Evolutionary conservation across 2,113 vertebrate genomes (phyloP).

Genomic region (Cyanoramphus novaezelandiae): DNA sequence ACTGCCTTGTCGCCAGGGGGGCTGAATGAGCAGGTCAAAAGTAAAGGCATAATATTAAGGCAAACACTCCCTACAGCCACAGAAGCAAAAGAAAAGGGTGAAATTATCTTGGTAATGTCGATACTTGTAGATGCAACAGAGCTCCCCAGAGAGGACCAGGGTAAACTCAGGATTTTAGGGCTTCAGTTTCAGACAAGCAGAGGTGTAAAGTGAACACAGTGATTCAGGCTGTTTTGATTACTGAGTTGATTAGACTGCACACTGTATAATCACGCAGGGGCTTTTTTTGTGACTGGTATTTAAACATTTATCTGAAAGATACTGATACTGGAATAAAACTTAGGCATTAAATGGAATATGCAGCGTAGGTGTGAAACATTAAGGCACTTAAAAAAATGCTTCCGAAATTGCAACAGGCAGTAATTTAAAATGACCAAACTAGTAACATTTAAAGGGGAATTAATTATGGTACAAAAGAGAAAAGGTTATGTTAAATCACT

Average conservation of each 20-base stretch:
- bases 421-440: not conserved
- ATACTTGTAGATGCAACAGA: not conserved
- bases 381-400: not conserved
- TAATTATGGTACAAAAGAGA: not conserved
- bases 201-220: not conserved
- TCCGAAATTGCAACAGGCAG: not conserved
- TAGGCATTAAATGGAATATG: not conserved
- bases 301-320: not conserved
- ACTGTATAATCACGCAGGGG: not conserved
- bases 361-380: not conserved
- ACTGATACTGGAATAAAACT: not conserved
- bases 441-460: not conserved
- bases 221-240: not conserved
- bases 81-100: not conserved
- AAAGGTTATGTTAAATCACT: not conserved
- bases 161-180: not conserved
- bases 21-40: not conserved
- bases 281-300: not conserved
- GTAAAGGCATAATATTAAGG: not conserved
- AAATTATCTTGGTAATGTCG: not conserved
- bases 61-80: rapidly evolving
- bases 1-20: no score
- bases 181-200: not conserved
- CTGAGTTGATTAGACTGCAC: not conserved
- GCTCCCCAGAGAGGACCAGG: not conserved